A percentile compares a stretch with the other conserved stretches of the same genome.
Conservation (phyloP, 2,797 vertebrate species). For the Rhinoraja longicauda region DNA sequence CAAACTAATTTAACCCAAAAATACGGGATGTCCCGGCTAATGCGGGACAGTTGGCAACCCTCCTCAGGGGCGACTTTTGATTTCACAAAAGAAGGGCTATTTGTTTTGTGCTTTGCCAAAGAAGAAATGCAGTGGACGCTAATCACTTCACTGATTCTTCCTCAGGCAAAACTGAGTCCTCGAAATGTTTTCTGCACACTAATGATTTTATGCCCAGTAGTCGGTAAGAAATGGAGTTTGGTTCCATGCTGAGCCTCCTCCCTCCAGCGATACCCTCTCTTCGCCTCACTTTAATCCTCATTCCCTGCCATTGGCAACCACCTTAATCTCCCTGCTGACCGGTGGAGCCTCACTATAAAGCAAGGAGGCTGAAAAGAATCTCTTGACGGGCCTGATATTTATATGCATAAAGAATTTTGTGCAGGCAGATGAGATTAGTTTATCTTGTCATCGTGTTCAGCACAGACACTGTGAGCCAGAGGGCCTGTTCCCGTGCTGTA, state of each 20-base stretch:
- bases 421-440: no score
- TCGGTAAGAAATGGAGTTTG: not conserved
- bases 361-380: not conserved
- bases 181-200: not conserved
- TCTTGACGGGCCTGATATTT: not conserved
- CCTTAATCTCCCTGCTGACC: conserved; percentile 3
- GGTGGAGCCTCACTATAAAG: not conserved
- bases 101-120: not conserved
- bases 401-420: not conserved
- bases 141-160: not conserved
- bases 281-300: not conserved
- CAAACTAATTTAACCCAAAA: no score
- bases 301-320: conserved; percentile 3
- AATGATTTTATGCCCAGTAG: not conserved
- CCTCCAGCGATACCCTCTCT: not conserved
- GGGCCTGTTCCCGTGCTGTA: no score
- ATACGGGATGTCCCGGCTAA: no score
- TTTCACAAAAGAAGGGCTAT: no score
- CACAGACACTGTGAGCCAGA: no score
- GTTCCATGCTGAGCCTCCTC: not conserved
- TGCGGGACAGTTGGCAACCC: no score
- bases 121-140: not conserved
- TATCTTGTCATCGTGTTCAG: no score
- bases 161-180: conserved; percentile 20
- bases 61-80: no score